Conservation (phyloP, 2,113 vertebrate genomes). For the Ameiurus melas region DNA sequence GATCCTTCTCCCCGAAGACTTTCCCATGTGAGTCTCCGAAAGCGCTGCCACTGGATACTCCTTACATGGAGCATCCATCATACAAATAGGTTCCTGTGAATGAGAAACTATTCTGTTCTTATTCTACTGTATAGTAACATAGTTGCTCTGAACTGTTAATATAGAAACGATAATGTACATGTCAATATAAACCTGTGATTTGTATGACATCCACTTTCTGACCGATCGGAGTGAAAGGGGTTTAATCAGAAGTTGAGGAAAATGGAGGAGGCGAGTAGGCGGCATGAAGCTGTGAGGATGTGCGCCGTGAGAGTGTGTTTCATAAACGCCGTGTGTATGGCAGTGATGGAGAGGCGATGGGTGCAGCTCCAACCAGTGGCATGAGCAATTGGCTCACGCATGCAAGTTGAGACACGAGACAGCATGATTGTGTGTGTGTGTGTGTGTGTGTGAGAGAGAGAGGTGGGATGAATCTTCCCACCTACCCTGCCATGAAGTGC, state of each 20-base stretch:
- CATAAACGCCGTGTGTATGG: not conserved
- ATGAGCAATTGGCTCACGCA: slow-evolving; percentile 29
- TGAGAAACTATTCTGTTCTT: not conserved
- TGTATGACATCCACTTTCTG: not conserved
- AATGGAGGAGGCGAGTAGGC: not conserved
- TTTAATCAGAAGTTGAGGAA: not conserved
- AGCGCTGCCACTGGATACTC: not conserved
- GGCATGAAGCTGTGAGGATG: not conserved
- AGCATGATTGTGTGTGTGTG: not conserved
- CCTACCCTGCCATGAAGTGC: slow-evolving; percentile 38
- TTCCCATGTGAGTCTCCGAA: not conserved
- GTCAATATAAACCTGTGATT: not conserved
- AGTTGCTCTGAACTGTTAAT: not conserved
- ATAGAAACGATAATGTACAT: not conserved
- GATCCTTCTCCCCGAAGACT: not conserved
- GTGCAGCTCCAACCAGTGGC: slow-evolving; percentile 32
- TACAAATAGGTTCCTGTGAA: not conserved
- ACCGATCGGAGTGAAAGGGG: not conserved
- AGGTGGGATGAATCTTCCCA: slow-evolving; percentile 30
- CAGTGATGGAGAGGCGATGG: slow-evolving; percentile 31
- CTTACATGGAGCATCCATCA: not conserved
- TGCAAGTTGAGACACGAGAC: slow-evolving; percentile 51
- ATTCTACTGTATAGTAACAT: no score
- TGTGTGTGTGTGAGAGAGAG: slow-evolving; percentile 13
- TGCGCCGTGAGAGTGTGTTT: not conserved